These are phyloP conservation scores for Sminthurinus signatus DNA, from an alignment of 1,140 invertebrate species.

Conservation along the genomic window DNA sequence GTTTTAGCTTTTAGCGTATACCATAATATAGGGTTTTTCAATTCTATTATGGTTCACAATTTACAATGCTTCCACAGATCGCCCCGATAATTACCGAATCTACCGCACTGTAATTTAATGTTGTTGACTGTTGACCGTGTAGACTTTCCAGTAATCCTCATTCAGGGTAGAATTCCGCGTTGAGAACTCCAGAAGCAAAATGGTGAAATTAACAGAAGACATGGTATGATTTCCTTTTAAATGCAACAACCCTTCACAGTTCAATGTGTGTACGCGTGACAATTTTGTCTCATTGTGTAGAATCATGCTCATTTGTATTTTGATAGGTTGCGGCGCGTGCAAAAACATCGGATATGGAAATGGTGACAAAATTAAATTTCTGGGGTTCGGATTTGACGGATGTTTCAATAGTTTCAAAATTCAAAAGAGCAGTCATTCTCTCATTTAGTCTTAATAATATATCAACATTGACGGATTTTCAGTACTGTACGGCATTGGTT, in stretches of 20 bases:
- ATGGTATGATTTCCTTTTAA: constrained; percentile 81
- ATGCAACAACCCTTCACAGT: constrained; percentile 45
- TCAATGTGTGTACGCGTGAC: too few relatives aligned
- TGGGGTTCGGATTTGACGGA: constrained; percentile 51
- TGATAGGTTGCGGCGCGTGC: constrained; percentile 51
- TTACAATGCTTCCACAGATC: too few relatives aligned
- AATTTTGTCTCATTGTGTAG: too few relatives aligned
- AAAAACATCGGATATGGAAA: constrained; percentile 68
- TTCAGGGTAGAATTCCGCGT: not conserved
- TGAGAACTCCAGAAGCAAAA: constrained; percentile 42
- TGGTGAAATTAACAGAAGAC: constrained; percentile 76
- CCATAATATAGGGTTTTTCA: too few relatives aligned
- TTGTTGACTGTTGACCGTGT: too few relatives aligned
- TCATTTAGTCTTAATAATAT: constrained; percentile 82
- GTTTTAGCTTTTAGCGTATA: too few relatives aligned
- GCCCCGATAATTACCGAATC: too few relatives aligned
- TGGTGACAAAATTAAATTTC: constrained; percentile 78
- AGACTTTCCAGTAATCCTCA: too few relatives aligned
- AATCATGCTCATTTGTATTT: too few relatives aligned
- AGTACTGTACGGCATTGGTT: constrained; percentile 71
- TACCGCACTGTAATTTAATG: too few relatives aligned
- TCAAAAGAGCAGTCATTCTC: constrained; percentile 3
- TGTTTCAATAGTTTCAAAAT: not conserved
- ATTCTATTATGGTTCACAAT: too few relatives aligned
- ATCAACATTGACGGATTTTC: constrained; percentile 69